A percentile compares a stretch with the other conserved stretches of the same genome.
phyloP scores from a whole-genome alignment of 2,888 invertebrate species.

The Yponomeuta cagnagella region DNA sequence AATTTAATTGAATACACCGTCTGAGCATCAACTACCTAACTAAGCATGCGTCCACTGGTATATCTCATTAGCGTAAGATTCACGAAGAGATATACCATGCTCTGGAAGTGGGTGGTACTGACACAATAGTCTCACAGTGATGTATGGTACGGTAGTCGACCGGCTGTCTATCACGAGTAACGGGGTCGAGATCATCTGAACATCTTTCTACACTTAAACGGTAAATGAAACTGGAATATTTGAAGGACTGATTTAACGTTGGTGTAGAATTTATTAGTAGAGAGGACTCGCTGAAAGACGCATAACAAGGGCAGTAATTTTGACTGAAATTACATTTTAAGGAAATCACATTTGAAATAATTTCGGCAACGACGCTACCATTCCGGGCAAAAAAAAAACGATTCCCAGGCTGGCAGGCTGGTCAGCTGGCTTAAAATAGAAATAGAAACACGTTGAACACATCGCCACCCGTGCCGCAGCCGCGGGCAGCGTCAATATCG shows the following conservation, averaged over 20 bases:
- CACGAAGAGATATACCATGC: neutral
- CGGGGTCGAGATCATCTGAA: neutral
- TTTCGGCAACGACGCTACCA: no score
- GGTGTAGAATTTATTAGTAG: no score
- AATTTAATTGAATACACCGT: no score
- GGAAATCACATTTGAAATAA: no score
- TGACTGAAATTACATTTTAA: no score
- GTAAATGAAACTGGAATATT: no score
- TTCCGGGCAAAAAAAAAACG: no score
- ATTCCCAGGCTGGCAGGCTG: neutral
- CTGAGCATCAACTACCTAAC: no score
- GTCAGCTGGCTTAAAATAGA: neutral
- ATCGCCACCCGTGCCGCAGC: neutral
- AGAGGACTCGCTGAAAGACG: no score
- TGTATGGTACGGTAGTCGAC: neutral
- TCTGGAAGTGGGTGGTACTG: neutral
- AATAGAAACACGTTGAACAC: neutral
- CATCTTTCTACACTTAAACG: neutral
- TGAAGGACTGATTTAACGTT: no score
- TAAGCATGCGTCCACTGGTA: neutral
- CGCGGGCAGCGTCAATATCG: neutral
- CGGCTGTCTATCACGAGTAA: conserved; percentile 5
- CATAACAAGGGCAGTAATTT: no score
- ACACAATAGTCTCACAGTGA: conserved; percentile 3
- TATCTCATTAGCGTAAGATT: neutral